phyloP scores from a whole-genome alignment of 2,113 vertebrate species.

The Monarcha castaneiventris region DNA sequence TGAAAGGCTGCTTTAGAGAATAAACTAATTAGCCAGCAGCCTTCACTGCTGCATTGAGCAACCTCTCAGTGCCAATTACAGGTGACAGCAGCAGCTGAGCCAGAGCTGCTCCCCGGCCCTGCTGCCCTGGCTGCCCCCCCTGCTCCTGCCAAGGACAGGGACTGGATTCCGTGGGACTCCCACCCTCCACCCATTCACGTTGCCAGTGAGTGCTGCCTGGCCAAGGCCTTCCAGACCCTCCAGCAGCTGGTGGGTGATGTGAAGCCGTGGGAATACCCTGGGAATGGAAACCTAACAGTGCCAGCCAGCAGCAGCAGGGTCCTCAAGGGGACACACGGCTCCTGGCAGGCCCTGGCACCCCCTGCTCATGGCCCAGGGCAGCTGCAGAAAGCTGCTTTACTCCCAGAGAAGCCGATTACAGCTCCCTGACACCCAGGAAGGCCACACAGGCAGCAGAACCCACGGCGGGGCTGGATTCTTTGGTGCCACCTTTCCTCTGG shows the following conservation, averaged over 20 bases:
- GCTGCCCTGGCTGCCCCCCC: rapidly evolving
- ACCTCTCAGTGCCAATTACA: neutral
- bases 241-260: neutral
- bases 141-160: neutral
- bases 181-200: rapidly evolving
- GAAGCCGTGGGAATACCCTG: neutral
- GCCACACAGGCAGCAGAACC: neutral
- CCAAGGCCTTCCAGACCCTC: neutral
- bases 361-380: neutral
- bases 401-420: neutral
- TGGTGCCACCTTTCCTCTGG: rapidly evolving
- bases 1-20: neutral
- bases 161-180: rapidly evolving
- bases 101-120: neutral
- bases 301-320: neutral
- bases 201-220: rapidly evolving
- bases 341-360: neutral
- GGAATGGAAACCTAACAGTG: rapidly evolving
- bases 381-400: neutral
- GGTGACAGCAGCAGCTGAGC: neutral
- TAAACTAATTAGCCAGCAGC: conserved; percentile 19
- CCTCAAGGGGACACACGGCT: rapidly evolving
- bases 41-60: neutral
- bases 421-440: neutral
- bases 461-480: rapidly evolving